Percentiles rank a stretch among this genome's conserved stretches.
Conservation (phyloP, 2,888 invertebrate species). For the Clistopyga incitator region DNA sequence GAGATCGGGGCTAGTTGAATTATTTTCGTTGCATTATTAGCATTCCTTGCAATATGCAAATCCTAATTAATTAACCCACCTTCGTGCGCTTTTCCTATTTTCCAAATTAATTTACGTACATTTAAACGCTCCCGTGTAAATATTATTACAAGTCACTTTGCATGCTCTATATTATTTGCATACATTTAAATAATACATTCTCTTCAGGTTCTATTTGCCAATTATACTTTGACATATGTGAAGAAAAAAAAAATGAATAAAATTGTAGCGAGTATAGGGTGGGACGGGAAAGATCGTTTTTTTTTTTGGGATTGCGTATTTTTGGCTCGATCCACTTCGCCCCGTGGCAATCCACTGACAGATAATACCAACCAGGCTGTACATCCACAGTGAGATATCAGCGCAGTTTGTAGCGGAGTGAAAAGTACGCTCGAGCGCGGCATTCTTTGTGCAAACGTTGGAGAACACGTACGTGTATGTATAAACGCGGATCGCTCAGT, state of each 20-base stretch:
- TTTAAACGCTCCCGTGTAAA: no score
- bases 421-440: slow-evolving; percentile 58
- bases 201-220: no score
- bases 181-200: no score
- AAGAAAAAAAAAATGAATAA: no score
- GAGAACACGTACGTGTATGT: no score
- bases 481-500: slow-evolving; percentile 1
- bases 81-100: not conserved
- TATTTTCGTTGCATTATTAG: not conserved
- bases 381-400: slow-evolving; percentile 37
- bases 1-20: slow-evolving; percentile 4
- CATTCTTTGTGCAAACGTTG: slow-evolving; percentile 60
- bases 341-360: not conserved
- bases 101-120: no score
- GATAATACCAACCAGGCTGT: slow-evolving; percentile 25
- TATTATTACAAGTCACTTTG: no score
- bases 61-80: not conserved
- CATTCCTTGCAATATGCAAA: not conserved
- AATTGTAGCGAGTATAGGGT: no score
- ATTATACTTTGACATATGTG: no score
- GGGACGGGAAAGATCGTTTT: no score
- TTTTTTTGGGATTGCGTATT: not conserved
- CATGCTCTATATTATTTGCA: no score
- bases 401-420: slow-evolving; percentile 38
- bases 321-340: not conserved